phyloP scores from a whole-genome alignment of 2,888 invertebrate species.

The Eurois occulta region DNA sequence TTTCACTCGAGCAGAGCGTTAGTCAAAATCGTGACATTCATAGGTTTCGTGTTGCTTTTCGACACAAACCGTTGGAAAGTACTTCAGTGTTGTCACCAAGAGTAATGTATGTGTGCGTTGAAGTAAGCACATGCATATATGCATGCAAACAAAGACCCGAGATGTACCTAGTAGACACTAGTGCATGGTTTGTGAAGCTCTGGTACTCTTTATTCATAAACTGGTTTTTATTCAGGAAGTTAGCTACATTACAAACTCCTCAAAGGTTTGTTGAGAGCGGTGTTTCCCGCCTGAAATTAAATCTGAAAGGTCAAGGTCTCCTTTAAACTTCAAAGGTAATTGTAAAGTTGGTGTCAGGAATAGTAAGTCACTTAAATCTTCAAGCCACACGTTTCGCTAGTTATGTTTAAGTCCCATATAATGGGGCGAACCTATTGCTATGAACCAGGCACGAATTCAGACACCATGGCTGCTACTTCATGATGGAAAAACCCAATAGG shows the following conservation, averaged over 20 bases:
- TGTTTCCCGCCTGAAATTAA: neutral
- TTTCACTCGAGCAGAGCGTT: neutral
- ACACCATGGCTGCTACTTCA: neutral
- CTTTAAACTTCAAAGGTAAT: slow-evolving; percentile 1
- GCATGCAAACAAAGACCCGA: neutral
- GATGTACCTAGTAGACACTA: neutral
- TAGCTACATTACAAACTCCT: neutral
- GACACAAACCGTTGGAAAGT: neutral
- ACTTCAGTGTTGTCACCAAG: slow-evolving; percentile 1
- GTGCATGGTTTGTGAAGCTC: neutral
- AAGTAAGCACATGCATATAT: slow-evolving; percentile 10
- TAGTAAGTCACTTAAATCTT: neutral
- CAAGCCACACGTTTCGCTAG: neutral
- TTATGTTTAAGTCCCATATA: neutral
- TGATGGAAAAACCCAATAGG: neutral
- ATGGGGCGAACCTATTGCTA: neutral
- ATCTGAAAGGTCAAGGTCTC: neutral
- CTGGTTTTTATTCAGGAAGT: neutral
- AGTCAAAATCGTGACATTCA: neutral
- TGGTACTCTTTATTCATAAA: slow-evolving; percentile 6
- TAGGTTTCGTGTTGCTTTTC: neutral
- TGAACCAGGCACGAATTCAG: neutral
- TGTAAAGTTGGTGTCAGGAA: neutral
- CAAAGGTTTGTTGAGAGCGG: neutral
- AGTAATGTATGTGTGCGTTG: neutral